Percentiles rank a stretch among this genome's conserved stretches.
Conservation (phyloP, 1,140 invertebrate genomes). For the Drosophila truncata region DNA sequence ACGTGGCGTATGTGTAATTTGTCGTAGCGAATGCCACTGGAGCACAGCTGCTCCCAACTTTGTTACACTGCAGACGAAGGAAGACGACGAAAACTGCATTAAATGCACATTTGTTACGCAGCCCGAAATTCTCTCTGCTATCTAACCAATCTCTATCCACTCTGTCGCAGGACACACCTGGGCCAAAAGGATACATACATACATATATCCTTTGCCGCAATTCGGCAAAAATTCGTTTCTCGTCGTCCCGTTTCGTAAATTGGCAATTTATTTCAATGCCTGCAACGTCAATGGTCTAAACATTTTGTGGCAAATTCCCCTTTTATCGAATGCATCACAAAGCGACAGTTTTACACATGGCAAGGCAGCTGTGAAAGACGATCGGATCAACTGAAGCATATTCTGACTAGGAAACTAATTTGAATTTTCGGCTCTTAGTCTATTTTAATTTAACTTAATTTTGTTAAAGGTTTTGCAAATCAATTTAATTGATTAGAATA, state of each 20-base stretch:
- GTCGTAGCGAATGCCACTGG: conserved; percentile 52
- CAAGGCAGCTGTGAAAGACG: conserved; percentile 33
- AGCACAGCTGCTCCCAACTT: conserved; percentile 50
- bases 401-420: conserved; percentile 50
- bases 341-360: conserved; percentile 60
- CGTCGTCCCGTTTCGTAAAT: conserved; percentile 56
- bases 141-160: conserved; percentile 7
- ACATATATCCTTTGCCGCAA: conserved; percentile 57
- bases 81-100: conserved; percentile 58
- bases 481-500: conserved; percentile 19
- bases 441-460: conserved; percentile 54
- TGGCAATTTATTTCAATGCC: conserved; percentile 74
- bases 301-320: conserved; percentile 58
- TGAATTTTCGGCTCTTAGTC: conserved; percentile 33
- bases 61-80: conserved; percentile 44
- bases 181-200: conserved; percentile 29
- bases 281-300: conserved; percentile 60
- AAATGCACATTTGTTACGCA: conserved; percentile 78
- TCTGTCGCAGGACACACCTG: conserved; percentile 53
- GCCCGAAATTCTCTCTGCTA: conserved; percentile 18
- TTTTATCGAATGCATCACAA: conserved; percentile 53
- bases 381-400: conserved; percentile 24
- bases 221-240: conserved; percentile 48
- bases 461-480: conserved; percentile 27
- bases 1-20: conserved; percentile 80